Evolutionary conservation across 2,113 vertebrate species (phyloP).

Genomic region (Sinocyclocheilus maitianheensis): DNA sequence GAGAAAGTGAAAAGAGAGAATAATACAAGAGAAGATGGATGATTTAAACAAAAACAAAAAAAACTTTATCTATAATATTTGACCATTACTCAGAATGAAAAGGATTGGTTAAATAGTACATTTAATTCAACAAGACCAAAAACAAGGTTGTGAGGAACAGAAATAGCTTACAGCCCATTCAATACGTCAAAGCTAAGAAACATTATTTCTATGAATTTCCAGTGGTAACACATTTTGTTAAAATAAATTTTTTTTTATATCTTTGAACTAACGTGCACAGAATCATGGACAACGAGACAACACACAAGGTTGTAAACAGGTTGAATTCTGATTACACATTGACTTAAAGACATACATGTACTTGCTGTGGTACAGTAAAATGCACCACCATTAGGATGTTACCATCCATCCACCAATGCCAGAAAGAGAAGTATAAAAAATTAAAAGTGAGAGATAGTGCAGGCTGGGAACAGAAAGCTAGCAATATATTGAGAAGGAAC

Average conservation of each 20-base stretch:
- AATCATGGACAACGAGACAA: neutral
- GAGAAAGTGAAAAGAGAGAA: conserved; percentile 6
- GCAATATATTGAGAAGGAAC: neutral
- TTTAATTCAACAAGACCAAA: neutral
- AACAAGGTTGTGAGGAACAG: neutral
- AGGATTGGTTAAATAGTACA: conserved; percentile 1
- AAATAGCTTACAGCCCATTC: neutral
- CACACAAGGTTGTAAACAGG: neutral
- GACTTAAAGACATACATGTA: neutral
- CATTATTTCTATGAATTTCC: neutral
- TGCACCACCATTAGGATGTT: neutral
- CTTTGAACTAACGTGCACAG: neutral
- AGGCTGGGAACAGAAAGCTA: neutral
- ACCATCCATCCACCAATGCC: neutral
- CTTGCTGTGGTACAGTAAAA: neutral
- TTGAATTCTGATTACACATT: neutral
- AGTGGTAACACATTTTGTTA: neutral
- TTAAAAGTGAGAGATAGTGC: conserved; percentile 43
- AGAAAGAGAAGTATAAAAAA: conserved; percentile 47
- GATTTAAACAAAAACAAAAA: neutral
- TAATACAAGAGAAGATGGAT: neutral
- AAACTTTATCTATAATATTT: conserved; percentile 44
- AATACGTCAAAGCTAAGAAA: neutral
- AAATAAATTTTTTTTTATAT: neutral
- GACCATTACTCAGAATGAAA: conserved; percentile 19